Percentiles rank a stretch among this genome's conserved stretches.
Evolutionary conservation across 2,113 vertebrate species (phyloP).

Genomic region (Forbesichthys papilliferus): DNA sequence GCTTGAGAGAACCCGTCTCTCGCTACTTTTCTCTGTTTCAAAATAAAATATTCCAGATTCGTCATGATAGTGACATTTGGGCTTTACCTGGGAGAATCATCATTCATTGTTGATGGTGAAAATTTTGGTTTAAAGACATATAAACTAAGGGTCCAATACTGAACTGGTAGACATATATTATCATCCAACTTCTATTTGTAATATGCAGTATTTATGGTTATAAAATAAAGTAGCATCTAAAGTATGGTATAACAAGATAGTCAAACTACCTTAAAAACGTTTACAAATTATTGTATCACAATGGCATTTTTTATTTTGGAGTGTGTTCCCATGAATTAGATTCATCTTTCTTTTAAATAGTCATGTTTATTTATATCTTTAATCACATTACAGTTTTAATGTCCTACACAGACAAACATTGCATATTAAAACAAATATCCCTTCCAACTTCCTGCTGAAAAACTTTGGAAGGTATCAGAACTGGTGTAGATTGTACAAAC

Average conservation of each 20-base stretch:
- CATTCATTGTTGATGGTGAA: conserved; percentile 21
- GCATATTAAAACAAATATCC: no score
- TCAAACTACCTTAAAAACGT: not conserved
- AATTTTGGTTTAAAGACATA: conserved; percentile 1
- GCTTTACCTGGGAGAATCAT: conserved; percentile 36
- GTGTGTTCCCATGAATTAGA: no score
- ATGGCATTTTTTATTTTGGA: not conserved
- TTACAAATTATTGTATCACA: conserved; percentile 9
- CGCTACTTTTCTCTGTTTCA: conserved; percentile 22
- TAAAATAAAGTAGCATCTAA: no score
- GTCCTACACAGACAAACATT: no score
- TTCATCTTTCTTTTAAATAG: no score
- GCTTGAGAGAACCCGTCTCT: conserved; percentile 38
- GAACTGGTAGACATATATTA: not conserved
- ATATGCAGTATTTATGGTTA: not conserved
- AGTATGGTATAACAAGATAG: not conserved
- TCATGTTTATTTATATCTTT: no score
- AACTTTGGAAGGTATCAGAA: no score
- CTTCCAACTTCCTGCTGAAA: no score
- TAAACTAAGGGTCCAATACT: conserved; percentile 3
- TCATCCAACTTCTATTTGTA: not conserved
- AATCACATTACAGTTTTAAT: no score
- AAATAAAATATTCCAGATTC: conserved; percentile 20
- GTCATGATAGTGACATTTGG: conserved; percentile 28
- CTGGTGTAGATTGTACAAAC: no score